Base-by-base conservation (phyloP, 2,113 vertebrate species). In the Clarias batrachus region DNA sequence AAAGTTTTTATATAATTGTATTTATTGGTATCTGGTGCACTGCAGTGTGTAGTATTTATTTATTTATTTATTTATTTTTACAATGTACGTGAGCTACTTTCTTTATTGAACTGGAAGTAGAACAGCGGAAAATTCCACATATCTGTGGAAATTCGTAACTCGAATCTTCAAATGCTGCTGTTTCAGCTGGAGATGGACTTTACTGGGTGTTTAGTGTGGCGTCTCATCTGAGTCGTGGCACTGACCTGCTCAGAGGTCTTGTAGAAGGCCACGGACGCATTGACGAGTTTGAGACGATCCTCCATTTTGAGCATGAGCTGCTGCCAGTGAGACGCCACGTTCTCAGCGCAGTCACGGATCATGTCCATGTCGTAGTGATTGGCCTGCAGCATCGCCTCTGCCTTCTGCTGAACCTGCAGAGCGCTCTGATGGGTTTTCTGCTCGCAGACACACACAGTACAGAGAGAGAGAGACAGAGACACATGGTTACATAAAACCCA, bases 251-350 rank as follows among this genome's bases (percentile, higher is more conserved):
- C 98, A 0, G 98, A 99, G 16, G 98, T 99, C 92, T 99, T 99
- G 92, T 99, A 99, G 91, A 99, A 99, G 92, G 98, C 98, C 77
- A 99, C 98, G 0, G 98, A 99, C 3, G 98, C 98, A 0, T 99
- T 99, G 90, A 99, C 98, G n/a, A 99, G 97, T 92, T 99, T 99
- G 82, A 99, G 97, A 48, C 98, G 96, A 89, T 99, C 98, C 90
- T 99, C 98, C 98, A 99, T 99, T 94, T 99, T 99, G 78, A 99
- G 95, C 98, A 99, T 99, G 86, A 99, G 96, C 91, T 99, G 98
- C 78, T 99, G 98, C 98, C 98, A 99, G 82, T 99, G 98, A 0
- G 97, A 99, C 57, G 98, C 98, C 74, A 99, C 98, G 65, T 97
- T 99, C 94, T 99, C 98, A 0, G 98, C 98, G 1, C 98, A 99